phyloP scores from a whole-genome alignment of 2,113 vertebrate genomes.

The Antidorcas marsupialis region DNA sequence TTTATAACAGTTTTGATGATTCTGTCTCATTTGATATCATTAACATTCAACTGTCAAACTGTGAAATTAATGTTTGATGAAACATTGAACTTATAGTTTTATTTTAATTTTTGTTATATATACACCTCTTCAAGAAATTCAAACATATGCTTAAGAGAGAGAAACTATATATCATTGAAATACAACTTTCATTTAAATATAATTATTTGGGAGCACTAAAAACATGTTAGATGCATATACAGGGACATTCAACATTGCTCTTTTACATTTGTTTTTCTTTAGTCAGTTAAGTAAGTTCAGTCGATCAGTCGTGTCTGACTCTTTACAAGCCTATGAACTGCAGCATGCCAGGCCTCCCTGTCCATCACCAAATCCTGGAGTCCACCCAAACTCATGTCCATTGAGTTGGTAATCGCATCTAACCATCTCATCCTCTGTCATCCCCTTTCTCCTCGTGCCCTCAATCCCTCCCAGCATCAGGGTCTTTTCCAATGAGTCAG shows the following conservation, averaged over 20 bases:
- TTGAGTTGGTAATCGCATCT: neutral
- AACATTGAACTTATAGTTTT: neutral
- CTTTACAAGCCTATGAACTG: accelerated
- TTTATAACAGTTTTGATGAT: neutral
- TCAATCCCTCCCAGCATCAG: neutral
- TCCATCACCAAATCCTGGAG: neutral
- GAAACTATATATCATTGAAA: neutral
- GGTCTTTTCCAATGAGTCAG: neutral
- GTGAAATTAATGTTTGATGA: neutral
- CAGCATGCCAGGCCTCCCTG: accelerated
- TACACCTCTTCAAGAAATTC: neutral
- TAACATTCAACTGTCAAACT: neutral
- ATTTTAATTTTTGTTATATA: neutral
- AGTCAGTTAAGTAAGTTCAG: neutral
- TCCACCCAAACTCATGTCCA: neutral
- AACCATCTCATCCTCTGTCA: neutral
- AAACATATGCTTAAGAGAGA: neutral
- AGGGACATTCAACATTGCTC: neutral
- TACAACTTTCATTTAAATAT: neutral
- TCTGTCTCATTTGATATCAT: neutral
- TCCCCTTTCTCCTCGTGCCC: neutral
- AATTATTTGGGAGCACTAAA: neutral
- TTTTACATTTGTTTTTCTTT: neutral
- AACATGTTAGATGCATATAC: neutral
- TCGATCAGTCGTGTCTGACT: accelerated